phyloP scores from a whole-genome alignment of 1,140 invertebrate genomes.

The Luehdorfia chinensis region DNA sequence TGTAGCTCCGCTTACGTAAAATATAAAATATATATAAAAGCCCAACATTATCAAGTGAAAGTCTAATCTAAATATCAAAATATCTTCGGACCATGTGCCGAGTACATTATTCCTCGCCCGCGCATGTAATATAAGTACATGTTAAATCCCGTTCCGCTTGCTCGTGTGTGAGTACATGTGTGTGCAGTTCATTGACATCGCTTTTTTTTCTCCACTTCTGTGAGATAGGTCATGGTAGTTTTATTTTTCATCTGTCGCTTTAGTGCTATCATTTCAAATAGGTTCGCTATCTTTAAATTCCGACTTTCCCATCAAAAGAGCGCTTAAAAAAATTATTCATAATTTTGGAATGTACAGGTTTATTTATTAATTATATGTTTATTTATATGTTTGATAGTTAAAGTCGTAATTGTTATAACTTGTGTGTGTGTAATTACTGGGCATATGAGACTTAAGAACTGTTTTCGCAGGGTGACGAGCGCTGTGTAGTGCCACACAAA shows the following conservation, averaged over 20 bases:
- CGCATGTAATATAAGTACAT: not conserved
- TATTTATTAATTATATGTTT: too few species aligned
- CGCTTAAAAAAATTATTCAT: too few species aligned
- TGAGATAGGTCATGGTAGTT: constrained; percentile 31
- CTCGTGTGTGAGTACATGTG: constrained; percentile 16
- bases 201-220: constrained; percentile 28
- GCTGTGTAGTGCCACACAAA: too few species aligned
- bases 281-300: not conserved
- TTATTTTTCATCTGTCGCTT: constrained; percentile 9
- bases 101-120: constrained; percentile 5
- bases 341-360: too few species aligned
- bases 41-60: not conserved
- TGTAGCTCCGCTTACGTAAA: too few species aligned
- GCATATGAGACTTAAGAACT: too few species aligned
- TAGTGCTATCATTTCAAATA: not conserved
- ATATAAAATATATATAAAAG: too few species aligned
- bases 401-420: too few species aligned
- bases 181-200: constrained; percentile 31
- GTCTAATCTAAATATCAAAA: constrained; percentile 10
- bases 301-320: too few species aligned
- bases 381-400: too few species aligned
- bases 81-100: constrained; percentile 15
- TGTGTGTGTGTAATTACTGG: too few species aligned
- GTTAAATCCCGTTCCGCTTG: constrained; percentile 24
- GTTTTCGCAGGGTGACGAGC: too few species aligned